phyloP scores from a whole-genome alignment of 1,140 invertebrate species.

The Polypedilum vanderplanki region DNA sequence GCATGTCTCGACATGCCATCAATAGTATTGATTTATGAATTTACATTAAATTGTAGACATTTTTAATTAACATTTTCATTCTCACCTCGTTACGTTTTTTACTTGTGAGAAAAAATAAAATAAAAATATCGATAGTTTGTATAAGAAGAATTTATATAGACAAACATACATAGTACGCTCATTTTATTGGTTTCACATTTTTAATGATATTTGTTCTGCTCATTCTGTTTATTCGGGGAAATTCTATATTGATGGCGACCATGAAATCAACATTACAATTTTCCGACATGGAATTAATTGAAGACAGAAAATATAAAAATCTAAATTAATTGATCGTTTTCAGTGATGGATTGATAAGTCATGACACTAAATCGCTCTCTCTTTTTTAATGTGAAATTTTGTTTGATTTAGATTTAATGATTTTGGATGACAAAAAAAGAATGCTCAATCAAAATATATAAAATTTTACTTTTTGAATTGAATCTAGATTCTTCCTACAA shows the following conservation, averaged over 20 bases:
- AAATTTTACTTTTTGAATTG: too few relatives aligned
- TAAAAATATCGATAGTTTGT: not conserved
- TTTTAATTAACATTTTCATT: slow-evolving; percentile 1
- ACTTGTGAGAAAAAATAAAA: not conserved
- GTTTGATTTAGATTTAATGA: too few relatives aligned
- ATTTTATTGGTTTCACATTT: slow-evolving; percentile 1
- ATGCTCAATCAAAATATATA: too few relatives aligned
- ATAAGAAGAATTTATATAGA: not conserved
- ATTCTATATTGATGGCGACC: slow-evolving; percentile 11
- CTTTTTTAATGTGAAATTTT: too few relatives aligned
- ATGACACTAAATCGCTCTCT: not conserved
- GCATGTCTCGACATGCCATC: not conserved
- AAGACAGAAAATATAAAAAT: not conserved
- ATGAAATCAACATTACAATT: not conserved
- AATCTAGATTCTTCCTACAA: too few relatives aligned
- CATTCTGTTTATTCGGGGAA: not conserved
- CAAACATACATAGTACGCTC: not conserved
- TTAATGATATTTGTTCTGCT: not conserved
- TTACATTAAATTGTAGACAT: not conserved
- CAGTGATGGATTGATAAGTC: not conserved
- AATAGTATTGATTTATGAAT: not conserved
- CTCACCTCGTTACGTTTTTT: not conserved
- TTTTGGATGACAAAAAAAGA: too few relatives aligned
- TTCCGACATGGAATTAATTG: not conserved
- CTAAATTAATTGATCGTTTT: not conserved